Evolutionary conservation across 2,113 vertebrate species (phyloP), one percentile per base, ranked within the genome.

Genomic region (Manacus vitellinus): DNA sequence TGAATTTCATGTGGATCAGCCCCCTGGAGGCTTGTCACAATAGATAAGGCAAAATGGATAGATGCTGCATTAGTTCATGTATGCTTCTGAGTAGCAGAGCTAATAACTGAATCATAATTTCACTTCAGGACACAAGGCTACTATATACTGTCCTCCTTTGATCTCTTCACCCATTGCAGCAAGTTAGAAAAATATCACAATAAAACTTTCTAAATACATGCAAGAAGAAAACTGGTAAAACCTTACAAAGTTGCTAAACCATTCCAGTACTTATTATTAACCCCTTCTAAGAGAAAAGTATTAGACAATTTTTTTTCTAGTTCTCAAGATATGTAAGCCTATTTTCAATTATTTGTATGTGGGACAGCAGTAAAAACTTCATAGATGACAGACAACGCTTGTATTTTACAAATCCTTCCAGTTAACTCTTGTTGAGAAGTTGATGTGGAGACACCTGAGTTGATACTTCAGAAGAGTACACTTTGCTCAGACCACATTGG

Each of bases 61-160:
- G 97, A 97, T 89, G 94, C 49, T 28, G 92, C 73, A 41, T 96
- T 96, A 94, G 92, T 97, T 97, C 97, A 94, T 94, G 71, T 95
- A 89, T 94, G 93, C 82, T 94, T 74, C 96, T 91, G 94, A 97
- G 97, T 92, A 88, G 76, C 94, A 95, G 83, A 96, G 95, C 95
- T 98, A 98, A 98, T 97, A 97, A 98, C 94, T 94, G 95, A 97
- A 98, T 95, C 96, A 89, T 94, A 96, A 97, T 97, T 97, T 98
- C 95, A 97, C 97, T 98, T 92, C 91, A 13, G 97, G 97, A 97
- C 80, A 97, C 76, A 92, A 90, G 88, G 70, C 91, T 89, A 51
- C 93, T 93, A 54, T 92, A 91, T 92, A 84, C 87, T 96, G 95
- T 92, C 92, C 90, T 96, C 81, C 93, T 98, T 97, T 95, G 96